phyloP scores from a whole-genome alignment of 2,888 invertebrate species.

The Mythimna albipuncta region DNA sequence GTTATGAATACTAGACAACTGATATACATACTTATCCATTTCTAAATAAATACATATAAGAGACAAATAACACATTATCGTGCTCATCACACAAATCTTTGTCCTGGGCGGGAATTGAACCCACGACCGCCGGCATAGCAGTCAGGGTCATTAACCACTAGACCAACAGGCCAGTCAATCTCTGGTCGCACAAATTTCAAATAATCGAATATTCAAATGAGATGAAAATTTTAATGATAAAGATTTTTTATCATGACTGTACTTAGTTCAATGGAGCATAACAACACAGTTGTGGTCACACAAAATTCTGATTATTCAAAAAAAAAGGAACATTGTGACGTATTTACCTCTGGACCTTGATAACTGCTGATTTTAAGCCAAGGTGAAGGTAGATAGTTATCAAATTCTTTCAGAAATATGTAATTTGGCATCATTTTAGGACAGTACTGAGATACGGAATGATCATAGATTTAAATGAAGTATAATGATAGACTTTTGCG shows the following conservation, averaged over 20 bases:
- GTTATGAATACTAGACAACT: too few species aligned
- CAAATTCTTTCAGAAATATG: constrained; percentile 44
- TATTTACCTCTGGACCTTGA: constrained; percentile 73
- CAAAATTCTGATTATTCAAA: constrained; percentile 60
- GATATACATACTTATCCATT: too few species aligned
- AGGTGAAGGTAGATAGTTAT: constrained; percentile 69
- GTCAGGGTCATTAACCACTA: too few species aligned
- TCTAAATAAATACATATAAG: too few species aligned
- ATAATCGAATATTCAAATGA: not conserved
- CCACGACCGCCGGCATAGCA: too few species aligned
- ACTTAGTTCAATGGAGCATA: constrained; percentile 54
- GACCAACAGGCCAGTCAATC: too few species aligned
- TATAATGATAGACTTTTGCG: not conserved
- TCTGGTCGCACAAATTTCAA: too few species aligned
- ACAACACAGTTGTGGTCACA: constrained; percentile 51
- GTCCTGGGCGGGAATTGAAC: too few species aligned
- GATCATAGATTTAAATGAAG: not conserved
- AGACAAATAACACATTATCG: too few species aligned
- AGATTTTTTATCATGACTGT: constrained; percentile 23
- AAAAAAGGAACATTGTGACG: constrained; percentile 69
- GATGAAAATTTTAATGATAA: not conserved
- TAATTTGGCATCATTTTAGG: constrained; percentile 35
- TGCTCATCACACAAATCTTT: too few species aligned
- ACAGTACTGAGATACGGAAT: not conserved
- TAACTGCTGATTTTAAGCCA: constrained; percentile 61